A percentile compares a stretch with the other conserved stretches of the same genome.
phyloP scores from a whole-genome alignment of 2,113 vertebrate genomes.

The Anhinga rufa region DNA sequence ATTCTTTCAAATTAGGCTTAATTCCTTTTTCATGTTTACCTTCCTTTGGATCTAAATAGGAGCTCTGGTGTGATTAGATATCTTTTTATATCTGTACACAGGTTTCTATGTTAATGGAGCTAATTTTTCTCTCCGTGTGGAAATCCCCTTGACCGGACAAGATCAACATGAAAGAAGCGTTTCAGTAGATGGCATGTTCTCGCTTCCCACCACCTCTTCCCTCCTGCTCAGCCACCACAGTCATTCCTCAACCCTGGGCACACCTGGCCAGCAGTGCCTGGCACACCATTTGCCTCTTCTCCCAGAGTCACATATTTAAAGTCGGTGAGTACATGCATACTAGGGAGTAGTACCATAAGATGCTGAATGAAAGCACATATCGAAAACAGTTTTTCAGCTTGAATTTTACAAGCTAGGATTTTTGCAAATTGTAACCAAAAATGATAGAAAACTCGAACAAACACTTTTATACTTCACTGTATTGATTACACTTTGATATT shows the following conservation, averaged over 20 bases:
- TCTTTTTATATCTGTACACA: not conserved
- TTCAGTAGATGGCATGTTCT: not conserved
- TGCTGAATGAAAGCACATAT: not conserved
- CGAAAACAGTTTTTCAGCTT: not conserved
- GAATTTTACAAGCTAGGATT: not conserved
- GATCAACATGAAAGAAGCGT: not conserved
- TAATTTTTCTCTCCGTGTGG: not conserved
- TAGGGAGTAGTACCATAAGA: not conserved
- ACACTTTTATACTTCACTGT: not conserved
- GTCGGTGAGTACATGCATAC: not conserved
- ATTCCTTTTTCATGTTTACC: not conserved
- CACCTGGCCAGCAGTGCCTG: not conserved
- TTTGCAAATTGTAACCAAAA: not conserved
- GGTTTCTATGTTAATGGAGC: not conserved
- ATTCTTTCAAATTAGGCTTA: not conserved
- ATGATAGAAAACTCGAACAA: not conserved
- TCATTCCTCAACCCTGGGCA: not conserved
- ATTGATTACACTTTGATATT: not conserved
- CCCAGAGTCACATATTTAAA: not conserved
- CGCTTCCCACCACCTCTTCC: not conserved
- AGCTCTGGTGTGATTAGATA: not conserved
- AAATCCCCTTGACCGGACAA: not conserved
- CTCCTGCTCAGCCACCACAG: not conserved
- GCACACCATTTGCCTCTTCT: not conserved
- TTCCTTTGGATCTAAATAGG: not conserved